Conservation (phyloP, 1,140 invertebrate species). For the Atta colombica region DNA sequence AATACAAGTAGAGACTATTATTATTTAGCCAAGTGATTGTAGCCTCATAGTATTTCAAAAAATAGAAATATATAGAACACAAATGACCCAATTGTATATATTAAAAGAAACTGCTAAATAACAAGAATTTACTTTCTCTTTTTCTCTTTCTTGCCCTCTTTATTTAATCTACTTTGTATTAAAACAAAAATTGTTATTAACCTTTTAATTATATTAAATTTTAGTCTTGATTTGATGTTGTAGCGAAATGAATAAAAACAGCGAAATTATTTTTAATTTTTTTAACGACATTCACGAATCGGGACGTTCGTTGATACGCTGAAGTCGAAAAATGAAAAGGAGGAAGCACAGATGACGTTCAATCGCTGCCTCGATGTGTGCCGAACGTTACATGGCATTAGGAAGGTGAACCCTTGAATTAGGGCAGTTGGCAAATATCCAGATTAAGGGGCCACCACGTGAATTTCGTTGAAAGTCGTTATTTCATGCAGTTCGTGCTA, state of each 20-base stretch:
- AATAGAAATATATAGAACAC: too few relatives aligned
- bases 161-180: not conserved
- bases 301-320: not conserved
- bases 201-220: not conserved
- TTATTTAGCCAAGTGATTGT: too few relatives aligned
- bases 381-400: conserved; percentile 33
- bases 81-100: too few relatives aligned
- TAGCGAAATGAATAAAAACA: not conserved
- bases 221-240: not conserved
- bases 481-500: conserved; percentile 19
- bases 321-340: conserved; percentile 19
- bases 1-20: too few relatives aligned
- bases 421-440: conserved; percentile 63
- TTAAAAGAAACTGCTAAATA: not conserved
- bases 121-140: not conserved
- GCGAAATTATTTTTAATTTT: not conserved
- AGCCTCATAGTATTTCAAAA: too few relatives aligned
- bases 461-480: conserved; percentile 46
- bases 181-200: not conserved
- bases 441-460: conserved; percentile 46
- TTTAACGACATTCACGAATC: not conserved
- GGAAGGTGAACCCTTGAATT: conserved; percentile 46
- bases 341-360: conserved; percentile 40
- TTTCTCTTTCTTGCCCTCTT: not conserved
- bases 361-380: conserved; percentile 43